Percentiles rank a stretch among this genome's conserved stretches.
These are phyloP conservation scores for Piprites chloris DNA, from an alignment of 2,113 vertebrate genomes.

Conservation along the genomic window DNA sequence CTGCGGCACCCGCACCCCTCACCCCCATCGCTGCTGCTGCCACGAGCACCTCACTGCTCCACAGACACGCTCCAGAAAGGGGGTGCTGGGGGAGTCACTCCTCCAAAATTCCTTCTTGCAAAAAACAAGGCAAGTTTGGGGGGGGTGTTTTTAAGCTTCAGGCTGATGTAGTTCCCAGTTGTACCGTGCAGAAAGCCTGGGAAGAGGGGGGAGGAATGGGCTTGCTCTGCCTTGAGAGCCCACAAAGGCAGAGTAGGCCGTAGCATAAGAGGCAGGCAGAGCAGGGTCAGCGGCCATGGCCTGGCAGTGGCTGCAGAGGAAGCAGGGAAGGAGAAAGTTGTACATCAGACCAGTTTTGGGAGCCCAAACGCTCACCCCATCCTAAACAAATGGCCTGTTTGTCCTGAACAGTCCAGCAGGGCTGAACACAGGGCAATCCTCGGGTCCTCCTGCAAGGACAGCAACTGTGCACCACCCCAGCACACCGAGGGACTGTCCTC, in stretches of 20 bases:
- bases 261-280: background rate
- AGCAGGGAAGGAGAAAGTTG: background rate
- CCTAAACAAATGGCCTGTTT: background rate
- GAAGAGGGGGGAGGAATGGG: background rate
- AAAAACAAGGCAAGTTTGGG: background rate
- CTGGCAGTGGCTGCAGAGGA: background rate
- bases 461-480: background rate
- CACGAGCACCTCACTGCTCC: background rate
- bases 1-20: background rate
- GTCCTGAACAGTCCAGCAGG: background rate
- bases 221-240: background rate
- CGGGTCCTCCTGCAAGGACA: background rate
- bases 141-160: background rate
- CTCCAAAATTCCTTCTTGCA: background rate
- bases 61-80: background rate
- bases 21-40: accelerated
- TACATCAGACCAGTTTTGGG: background rate
- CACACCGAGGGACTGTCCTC: background rate
- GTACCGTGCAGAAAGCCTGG: background rate
- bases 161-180: background rate
- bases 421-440: background rate
- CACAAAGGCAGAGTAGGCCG: background rate
- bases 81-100: background rate
- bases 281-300: accelerated
- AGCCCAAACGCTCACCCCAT: background rate